Conservation (phyloP, 2,797 vertebrate genomes). For the Aselliscus stoliczkanus region DNA sequence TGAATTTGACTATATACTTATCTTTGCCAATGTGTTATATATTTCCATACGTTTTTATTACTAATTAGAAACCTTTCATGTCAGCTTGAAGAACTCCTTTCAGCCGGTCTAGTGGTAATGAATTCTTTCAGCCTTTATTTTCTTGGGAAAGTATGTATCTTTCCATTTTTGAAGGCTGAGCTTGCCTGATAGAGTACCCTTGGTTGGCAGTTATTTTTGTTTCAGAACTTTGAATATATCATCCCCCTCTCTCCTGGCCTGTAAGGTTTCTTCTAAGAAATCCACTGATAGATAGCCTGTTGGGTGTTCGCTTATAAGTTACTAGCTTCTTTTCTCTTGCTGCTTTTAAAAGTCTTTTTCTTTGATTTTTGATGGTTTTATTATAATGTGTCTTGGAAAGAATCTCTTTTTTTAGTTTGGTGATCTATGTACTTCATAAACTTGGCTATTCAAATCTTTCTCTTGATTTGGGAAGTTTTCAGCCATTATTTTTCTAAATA, state of each 20-base stretch:
- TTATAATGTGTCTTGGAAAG: background rate
- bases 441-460: background rate
- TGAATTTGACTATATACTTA: background rate
- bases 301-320: background rate
- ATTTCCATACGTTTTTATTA: background rate
- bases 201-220: background rate
- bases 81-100: background rate
- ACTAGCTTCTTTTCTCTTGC: background rate
- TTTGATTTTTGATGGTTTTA: background rate
- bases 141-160: background rate
- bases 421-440: background rate
- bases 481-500: background rate
- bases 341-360: background rate
- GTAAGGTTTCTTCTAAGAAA: background rate
- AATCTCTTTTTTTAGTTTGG: background rate
- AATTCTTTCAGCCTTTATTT: background rate
- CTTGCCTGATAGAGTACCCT: background rate
- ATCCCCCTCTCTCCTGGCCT: background rate
- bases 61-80: background rate
- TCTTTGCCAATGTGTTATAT: background rate
- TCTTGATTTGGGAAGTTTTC: background rate
- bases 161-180: background rate
- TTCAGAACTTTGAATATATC: background rate
- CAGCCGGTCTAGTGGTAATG: background rate
- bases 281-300: background rate